Conservation (phyloP, 1,140 invertebrate genomes). For the Pachypeltis micranthus region DNA sequence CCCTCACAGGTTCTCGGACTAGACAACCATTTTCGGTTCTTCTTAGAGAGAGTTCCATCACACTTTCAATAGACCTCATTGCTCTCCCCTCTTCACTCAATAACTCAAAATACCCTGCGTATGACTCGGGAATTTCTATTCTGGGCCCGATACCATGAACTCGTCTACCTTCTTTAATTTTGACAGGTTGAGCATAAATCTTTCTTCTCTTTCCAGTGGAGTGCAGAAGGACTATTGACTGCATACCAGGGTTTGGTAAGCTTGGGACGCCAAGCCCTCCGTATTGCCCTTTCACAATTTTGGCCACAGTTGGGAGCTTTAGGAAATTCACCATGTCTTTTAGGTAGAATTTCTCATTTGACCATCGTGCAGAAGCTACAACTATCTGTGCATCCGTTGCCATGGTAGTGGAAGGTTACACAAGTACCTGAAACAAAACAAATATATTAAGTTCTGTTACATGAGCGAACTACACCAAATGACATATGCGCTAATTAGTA, state of each 20-base stretch:
- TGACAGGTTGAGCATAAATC: conserved; percentile 79
- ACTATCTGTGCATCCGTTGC: conserved; percentile 74
- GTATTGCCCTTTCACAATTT: conserved; percentile 86
- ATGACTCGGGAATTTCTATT: conserved; percentile 78
- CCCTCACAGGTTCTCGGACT: conserved; percentile 75
- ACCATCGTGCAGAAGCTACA: conserved; percentile 71
- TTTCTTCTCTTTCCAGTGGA: conserved; percentile 71
- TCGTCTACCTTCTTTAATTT: conserved; percentile 71
- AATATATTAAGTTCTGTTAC: too few species aligned
- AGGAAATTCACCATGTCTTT: conserved; percentile 71
- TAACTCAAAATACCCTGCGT: conserved; percentile 85
- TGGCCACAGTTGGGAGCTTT: conserved; percentile 69
- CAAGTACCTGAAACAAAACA: too few species aligned
- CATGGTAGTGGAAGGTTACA: too few species aligned
- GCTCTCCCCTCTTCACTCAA: conserved; percentile 84
- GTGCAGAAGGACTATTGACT: conserved; percentile 70
- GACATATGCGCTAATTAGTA: too few species aligned
- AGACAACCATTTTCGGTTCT: conserved; percentile 63
- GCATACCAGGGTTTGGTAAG: conserved; percentile 64
- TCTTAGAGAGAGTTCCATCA: conserved; percentile 63
- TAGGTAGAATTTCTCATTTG: conserved; percentile 62
- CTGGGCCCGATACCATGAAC: conserved; percentile 66
- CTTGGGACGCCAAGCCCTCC: conserved; percentile 75
- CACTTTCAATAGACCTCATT: conserved; percentile 77
- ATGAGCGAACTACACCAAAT: too few species aligned